Evolutionary conservation across 2,797 vertebrate species (phyloP).

Genomic region (Serranus cabrilla): DNA sequence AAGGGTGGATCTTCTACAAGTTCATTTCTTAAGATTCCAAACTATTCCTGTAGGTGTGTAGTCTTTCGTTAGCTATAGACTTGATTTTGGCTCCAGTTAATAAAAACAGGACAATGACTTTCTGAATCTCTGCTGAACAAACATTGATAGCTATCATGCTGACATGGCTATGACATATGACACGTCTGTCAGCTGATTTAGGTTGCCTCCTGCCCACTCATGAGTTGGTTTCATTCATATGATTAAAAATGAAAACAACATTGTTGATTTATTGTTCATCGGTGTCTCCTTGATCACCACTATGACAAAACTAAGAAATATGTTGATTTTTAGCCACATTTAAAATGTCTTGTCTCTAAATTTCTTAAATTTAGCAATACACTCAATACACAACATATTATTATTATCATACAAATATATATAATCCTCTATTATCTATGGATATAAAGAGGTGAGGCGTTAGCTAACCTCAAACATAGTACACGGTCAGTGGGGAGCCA

Average conservation of each 20-base stretch:
- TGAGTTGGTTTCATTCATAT: background rate
- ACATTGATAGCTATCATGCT: conserved; percentile 4
- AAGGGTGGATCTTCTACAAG: too few species aligned
- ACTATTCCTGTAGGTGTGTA: background rate
- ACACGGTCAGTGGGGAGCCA: conserved; percentile 58
- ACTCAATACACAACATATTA: conserved; percentile 62
- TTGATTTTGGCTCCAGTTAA: background rate
- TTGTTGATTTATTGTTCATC: conserved; percentile 1
- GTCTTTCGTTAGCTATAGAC: background rate
- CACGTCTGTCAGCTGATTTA: background rate
- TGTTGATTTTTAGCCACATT: conserved; percentile 67
- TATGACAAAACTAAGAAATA: conserved; percentile 22
- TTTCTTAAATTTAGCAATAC: conserved; percentile 38
- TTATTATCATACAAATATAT: conserved; percentile 74
- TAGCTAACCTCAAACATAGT: conserved; percentile 58
- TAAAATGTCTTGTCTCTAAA: conserved; percentile 68
- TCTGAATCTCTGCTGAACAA: background rate
- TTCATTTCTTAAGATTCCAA: background rate
- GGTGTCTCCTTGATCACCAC: background rate
- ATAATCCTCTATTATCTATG: conserved; percentile 71
- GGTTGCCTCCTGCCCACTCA: background rate
- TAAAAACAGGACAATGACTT: background rate
- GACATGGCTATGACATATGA: background rate
- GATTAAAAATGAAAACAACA: conserved; percentile 7
- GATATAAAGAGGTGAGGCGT: conserved; percentile 68